Conservation (phyloP, 2,797 vertebrate species). For the Chrosomus eos region DNA sequence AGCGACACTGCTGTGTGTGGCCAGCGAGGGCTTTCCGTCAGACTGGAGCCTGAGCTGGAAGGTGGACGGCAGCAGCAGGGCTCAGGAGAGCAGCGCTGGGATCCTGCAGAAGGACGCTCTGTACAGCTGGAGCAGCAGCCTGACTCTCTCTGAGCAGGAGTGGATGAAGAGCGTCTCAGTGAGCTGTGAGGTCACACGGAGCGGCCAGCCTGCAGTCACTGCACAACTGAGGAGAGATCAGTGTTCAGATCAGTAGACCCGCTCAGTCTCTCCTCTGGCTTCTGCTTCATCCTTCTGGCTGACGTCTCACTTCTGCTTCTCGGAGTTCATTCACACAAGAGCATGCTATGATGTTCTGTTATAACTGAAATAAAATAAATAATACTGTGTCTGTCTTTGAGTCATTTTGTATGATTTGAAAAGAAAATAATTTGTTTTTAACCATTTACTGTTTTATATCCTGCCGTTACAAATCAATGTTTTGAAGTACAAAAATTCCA, state of each 20-base stretch:
- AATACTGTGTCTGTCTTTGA: too few relatives aligned
- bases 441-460: too few relatives aligned
- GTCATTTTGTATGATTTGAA: too few relatives aligned
- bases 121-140: conserved; percentile 60
- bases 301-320: neutral
- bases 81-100: conserved; percentile 44
- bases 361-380: neutral
- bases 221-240: conserved; percentile 56
- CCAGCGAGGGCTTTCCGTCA: conserved; percentile 66
- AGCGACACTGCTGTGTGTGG: conserved; percentile 64
- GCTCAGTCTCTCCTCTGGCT: neutral
- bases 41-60: conserved; percentile 65
- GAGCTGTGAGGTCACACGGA: conserved; percentile 55
- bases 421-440: too few relatives aligned
- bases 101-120: conserved; percentile 53
- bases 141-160: conserved; percentile 44
- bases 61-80: conserved; percentile 55
- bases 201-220: conserved; percentile 53
- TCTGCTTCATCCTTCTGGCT: neutral
- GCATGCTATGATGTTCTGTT: neutral
- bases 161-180: conserved; percentile 43
- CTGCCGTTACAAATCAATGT: too few relatives aligned
- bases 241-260: conserved; percentile 61
- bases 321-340: neutral
- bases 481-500: neutral